Conservation (phyloP, 2,888 invertebrate genomes). For the Acholoe squamosa region DNA sequence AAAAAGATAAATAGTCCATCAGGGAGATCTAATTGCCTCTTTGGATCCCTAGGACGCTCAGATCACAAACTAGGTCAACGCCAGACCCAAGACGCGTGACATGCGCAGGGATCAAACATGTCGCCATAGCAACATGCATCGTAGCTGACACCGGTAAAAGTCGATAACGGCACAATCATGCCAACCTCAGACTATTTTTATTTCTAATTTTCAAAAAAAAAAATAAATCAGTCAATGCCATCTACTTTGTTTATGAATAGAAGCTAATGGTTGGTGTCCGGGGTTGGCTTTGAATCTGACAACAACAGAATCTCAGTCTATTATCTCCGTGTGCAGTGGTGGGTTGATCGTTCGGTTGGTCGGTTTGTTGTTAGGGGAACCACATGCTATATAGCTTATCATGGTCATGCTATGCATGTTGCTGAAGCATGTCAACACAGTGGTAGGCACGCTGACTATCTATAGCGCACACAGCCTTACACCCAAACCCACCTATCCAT, state of each 20-base stretch:
- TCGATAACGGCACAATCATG: background rate
- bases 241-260: too few relatives aligned
- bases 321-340: background rate
- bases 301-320: background rate
- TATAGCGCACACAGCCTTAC: background rate
- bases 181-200: background rate
- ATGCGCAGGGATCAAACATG: conserved; percentile 35
- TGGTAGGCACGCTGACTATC: background rate
- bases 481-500: background rate
- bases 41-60: background rate
- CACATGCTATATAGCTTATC: conserved; percentile 30
- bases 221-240: too few relatives aligned
- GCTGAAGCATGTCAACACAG: background rate
- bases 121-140: background rate
- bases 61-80: background rate
- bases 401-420: background rate
- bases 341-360: background rate
- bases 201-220: background rate
- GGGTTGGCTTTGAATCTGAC: background rate
- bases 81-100: background rate
- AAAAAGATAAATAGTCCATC: too few relatives aligned
- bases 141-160: background rate
- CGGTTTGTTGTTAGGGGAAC: background rate
- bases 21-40: too few relatives aligned
- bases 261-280: too few relatives aligned